phyloP scores from a whole-genome alignment of 2,113 vertebrate genomes.

The Apodemus sylvaticus region DNA sequence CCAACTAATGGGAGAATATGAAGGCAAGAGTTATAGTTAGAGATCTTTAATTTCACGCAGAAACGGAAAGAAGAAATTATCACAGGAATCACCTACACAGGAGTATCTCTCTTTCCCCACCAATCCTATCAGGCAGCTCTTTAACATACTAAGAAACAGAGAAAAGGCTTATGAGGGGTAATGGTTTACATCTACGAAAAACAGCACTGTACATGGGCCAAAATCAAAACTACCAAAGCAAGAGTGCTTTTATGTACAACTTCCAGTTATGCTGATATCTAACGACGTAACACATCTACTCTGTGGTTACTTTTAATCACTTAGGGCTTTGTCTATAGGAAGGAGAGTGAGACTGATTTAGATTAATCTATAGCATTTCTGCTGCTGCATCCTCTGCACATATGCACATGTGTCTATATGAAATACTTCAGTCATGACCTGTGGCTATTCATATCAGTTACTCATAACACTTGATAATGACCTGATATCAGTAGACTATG shows the following conservation, averaged over 20 bases:
- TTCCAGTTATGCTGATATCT: constrained; percentile 26
- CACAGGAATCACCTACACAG: neutral
- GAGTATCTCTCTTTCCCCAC: neutral
- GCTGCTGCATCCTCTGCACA: neutral
- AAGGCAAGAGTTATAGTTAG: neutral
- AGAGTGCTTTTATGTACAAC: neutral
- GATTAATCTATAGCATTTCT: constrained; percentile 1
- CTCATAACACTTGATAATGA: neutral
- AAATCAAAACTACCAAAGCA: neutral
- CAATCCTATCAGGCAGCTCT: neutral
- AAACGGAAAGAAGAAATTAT: neutral
- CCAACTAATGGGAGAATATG: neutral
- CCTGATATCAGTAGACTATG: neutral
- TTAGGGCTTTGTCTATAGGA: constrained; percentile 48
- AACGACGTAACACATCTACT: constrained; percentile 36
- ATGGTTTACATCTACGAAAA: constrained; percentile 55
- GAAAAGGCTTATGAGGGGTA: constrained; percentile 31
- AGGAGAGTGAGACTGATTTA: neutral
- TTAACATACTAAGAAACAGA: neutral
- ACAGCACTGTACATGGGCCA: neutral
- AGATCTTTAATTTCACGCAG: neutral
- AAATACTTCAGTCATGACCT: neutral
- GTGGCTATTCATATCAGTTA: neutral
- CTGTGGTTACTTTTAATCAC: constrained; percentile 53
- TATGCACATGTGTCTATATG: neutral